A percentile compares a stretch with the other conserved stretches of the same genome.
phyloP scores from a whole-genome alignment of 2,888 invertebrate genomes.

The Ectemnius cavifrons region DNA sequence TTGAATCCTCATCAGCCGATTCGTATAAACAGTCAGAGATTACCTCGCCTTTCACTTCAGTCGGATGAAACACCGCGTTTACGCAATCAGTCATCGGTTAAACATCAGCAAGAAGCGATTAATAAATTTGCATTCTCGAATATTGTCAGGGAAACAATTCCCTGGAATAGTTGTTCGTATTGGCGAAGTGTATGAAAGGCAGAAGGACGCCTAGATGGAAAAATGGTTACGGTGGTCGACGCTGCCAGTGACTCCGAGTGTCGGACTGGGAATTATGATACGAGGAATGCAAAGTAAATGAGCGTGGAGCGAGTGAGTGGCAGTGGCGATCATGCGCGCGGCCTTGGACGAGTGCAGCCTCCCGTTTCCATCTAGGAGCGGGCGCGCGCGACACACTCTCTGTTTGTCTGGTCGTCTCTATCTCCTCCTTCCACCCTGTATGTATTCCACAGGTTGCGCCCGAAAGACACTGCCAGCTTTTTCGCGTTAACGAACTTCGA shows the following conservation, averaged over 20 bases:
- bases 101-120: constrained; percentile 30
- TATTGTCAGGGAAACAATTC: no score
- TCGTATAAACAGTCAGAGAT: no score
- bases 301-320: constrained; percentile 44
- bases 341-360: constrained; percentile 56
- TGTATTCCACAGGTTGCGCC: constrained; percentile 48
- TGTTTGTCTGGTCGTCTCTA: not conserved
- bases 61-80: no score
- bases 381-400: no score
- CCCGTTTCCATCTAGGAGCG: not conserved
- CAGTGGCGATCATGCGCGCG: constrained; percentile 54
- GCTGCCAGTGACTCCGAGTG: no score
- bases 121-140: constrained; percentile 22
- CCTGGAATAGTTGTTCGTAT: no score
- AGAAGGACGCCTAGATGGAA: constrained; percentile 1
- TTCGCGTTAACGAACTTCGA: not conserved
- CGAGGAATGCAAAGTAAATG: constrained; percentile 65
- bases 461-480: constrained; percentile 21
- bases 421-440: not conserved
- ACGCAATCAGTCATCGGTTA: not conserved
- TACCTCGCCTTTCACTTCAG: no score
- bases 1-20: no score
- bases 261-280: constrained; percentile 52
- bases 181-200: no score
- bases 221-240: constrained; percentile 44